Conservation (phyloP, 2,888 invertebrate genomes). For the Hedychridium roseum region DNA sequence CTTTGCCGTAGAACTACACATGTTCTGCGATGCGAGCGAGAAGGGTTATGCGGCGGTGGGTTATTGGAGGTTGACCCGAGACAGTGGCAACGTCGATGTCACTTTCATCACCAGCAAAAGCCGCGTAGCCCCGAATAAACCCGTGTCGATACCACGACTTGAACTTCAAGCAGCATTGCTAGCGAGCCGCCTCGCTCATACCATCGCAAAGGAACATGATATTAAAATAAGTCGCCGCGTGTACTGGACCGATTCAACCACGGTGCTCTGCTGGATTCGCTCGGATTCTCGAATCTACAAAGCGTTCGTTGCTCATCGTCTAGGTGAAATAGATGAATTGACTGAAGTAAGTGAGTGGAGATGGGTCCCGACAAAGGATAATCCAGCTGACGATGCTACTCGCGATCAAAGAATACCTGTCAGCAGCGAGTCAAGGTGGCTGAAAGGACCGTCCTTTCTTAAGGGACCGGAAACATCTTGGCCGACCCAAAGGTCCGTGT, state of each 20-base stretch:
- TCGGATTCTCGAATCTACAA: conserved; percentile 18
- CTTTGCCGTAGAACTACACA: conserved; percentile 27
- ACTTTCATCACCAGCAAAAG: conserved; percentile 10
- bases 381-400: conserved; percentile 36
- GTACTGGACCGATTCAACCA: conserved; percentile 27
- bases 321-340: conserved; percentile 33
- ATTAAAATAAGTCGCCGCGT: conserved; percentile 5
- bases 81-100: neutral
- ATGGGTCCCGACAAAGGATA: conserved; percentile 30
- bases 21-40: conserved; percentile 39
- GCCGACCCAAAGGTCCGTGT: no score
- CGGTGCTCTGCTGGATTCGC: conserved; percentile 32
- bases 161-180: conserved; percentile 27
- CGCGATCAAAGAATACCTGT: neutral
- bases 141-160: conserved; percentile 18
- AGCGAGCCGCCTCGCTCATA: conserved; percentile 15
- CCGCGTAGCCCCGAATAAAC: conserved; percentile 17
- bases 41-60: conserved; percentile 30
- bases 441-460: conserved; percentile 13
- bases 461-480: neutral
- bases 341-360: conserved; percentile 23
- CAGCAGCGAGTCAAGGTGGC: conserved; percentile 7
- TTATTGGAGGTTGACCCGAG: conserved; percentile 15
- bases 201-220: conserved; percentile 15
- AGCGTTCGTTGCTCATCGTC: conserved; percentile 28